Evolutionary conservation across 92 coral and sea anemone genomes (phyloP), one percentile per base, ranked within the genome.

Genomic region (Muricea muricata): DNA sequence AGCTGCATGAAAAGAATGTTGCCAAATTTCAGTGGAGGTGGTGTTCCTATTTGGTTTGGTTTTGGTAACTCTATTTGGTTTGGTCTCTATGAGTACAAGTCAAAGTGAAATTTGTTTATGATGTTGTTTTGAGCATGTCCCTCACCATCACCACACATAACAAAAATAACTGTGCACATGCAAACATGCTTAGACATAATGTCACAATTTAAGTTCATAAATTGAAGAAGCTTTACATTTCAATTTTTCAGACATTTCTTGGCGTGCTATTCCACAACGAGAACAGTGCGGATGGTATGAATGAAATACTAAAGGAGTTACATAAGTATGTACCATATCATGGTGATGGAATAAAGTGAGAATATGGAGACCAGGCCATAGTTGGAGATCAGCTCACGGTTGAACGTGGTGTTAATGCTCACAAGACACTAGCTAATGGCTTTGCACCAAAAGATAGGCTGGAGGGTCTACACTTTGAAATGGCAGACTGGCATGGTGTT

Each of bases 401-500:
- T 0, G 88, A 75, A 46, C 79, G 81, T 33, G 75, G 75, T 13
- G 88, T 84, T 0, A 75, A 86, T 48, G 80, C 79, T 30, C 90
- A 87, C 26, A 72, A 78, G 26, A 65, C 87, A 12, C 74, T 87
- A 7, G 60, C 56, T 29, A 87, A 87, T 81, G 90, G 82, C 0
- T 87, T 87, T 21, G 81, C 87, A 9, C 66, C 87, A 11, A 79
- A 87, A 32, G 90, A 87, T 26, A 0, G 86, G 1, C 54, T 81
- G 29, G 87, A 87, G 0, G 87, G 90, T 10, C 87, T 80, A 0
- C 76, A 81, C 65, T 87, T 82, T 37, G 52, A 87, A 57, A 72
- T 87, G 46, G 86, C 90, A 20, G 90, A 87, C 20, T 80, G 89
- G 86, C 89, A 86, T 86, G 80, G 80, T 23, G 80, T 75, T 9